A percentile compares a stretch with the other conserved stretches of the same genome.
Evolutionary conservation across 2,113 vertebrate genomes (phyloP).

Genomic region (Xenopus borealis): DNA sequence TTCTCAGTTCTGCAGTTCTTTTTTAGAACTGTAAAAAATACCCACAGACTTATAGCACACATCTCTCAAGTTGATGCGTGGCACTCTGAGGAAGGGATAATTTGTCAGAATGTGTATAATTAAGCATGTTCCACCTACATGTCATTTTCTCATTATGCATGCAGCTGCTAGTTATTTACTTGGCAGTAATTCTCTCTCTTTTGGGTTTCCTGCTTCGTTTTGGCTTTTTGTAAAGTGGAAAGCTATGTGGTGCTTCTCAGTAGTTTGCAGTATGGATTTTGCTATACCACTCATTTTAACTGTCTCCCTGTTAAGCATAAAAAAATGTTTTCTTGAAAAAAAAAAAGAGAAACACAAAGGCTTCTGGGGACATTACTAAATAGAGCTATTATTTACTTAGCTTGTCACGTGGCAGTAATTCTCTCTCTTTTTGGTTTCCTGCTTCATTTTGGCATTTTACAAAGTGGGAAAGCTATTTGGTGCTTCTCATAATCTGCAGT

Average conservation of each 20-base stretch:
- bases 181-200: background rate
- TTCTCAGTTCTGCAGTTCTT: no score
- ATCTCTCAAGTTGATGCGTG: slow-evolving; percentile 30
- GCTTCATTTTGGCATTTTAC: background rate
- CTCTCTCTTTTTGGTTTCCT: slow-evolving; percentile 13
- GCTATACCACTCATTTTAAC: no score
- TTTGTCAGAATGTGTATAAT: slow-evolving; percentile 34
- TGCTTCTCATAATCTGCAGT: no score
- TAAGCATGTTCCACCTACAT: slow-evolving; percentile 35
- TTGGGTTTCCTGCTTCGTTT: slow-evolving; percentile 10
- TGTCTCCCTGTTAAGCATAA: no score
- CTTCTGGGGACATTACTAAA: no score
- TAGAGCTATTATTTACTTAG: slow-evolving; percentile 23
- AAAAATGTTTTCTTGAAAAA: no score
- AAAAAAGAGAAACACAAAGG: no score
- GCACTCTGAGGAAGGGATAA: slow-evolving; percentile 44
- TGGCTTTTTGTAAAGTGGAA: no score
- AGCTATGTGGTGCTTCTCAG: no score
- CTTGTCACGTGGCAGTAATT: background rate
- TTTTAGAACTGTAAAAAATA: no score
- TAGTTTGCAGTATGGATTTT: no score
- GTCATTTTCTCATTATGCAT: slow-evolving; percentile 30
- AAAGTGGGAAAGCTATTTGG: no score
- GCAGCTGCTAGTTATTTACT: slow-evolving; percentile 39
- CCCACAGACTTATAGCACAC: background rate